Evolutionary conservation across 2,888 invertebrate species (phyloP), one percentile per base, ranked within the genome.

Genomic region (Prenolepis imparis): DNA sequence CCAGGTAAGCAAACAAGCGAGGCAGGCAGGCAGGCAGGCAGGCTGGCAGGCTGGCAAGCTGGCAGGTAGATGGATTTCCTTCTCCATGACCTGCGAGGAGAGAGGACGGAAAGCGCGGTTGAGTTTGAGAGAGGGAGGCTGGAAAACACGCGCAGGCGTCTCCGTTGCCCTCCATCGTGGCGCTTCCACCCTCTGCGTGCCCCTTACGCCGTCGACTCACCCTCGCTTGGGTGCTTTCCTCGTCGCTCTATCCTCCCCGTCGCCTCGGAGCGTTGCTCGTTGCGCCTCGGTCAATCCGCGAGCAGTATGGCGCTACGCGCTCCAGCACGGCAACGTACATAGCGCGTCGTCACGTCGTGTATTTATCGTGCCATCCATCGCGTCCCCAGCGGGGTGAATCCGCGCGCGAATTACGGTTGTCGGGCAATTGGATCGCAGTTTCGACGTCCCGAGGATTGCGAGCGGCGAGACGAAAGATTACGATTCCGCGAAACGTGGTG

Each of bases 251-350:
- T 63, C 80, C 75, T 66, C 82, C 77, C 70, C 75, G 41, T 73
- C 77, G 57, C 64, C 80, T 61, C 84, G 86, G 57, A 91, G 90
- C 91, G 91, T 92, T 92, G 92, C 91, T 91, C 89, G 90, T 90
- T 92, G 90, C 89, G 90, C 91, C 91, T 93, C 93, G 93, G 92
- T 94, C 94, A 93, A 94, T 94, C 92, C 91, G 91, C 87, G 91
- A 91, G 91, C 92, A 94, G 94, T 94, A 93, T 94, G 94, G 93
- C 94, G 93, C 93, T 93, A 92, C 92, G 93, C 93, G 94, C 92
- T 93, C 91, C 87, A 89, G 89, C 91, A 92, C 92, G 85, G 87
- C 87, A 91, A 87, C 88, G 88, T 86, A 85, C 88, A 89, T 88
- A 84, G 81, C 80, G 83, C 78, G 83, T 68, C 61, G 81, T 72